Evolutionary conservation across 2,797 vertebrate species (phyloP).

Genomic region (Poeciliopsis infans): DNA sequence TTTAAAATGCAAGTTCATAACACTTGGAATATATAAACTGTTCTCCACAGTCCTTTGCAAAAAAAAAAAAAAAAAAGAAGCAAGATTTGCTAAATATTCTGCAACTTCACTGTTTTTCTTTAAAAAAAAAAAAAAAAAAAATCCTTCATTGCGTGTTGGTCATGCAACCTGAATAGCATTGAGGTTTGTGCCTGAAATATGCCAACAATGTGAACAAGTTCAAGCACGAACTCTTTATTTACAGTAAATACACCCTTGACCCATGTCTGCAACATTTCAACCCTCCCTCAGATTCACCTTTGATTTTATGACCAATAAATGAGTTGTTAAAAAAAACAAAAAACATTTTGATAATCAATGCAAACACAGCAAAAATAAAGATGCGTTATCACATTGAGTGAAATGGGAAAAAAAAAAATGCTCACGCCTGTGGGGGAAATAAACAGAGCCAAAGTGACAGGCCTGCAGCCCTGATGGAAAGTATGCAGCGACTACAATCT

Average conservation of each 20-base stretch:
- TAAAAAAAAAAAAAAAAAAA: neutral
- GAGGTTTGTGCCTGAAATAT: neutral
- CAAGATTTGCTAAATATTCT: neutral
- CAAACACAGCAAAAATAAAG: constrained; percentile 13
- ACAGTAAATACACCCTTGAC: neutral
- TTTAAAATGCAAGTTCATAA: neutral
- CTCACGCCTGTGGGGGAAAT: constrained; percentile 4
- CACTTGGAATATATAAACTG: neutral
- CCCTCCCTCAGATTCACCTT: neutral
- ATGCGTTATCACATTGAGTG: constrained; percentile 9
- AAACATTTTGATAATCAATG: neutral
- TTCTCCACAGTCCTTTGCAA: neutral
- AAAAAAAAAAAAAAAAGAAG: neutral
- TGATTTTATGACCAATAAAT: neutral
- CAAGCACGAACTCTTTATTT: neutral
- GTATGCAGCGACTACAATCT: constrained; percentile 27
- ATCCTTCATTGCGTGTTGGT: neutral
- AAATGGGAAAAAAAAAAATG: neutral
- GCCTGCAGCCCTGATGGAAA: constrained; percentile 32
- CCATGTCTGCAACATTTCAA: neutral
- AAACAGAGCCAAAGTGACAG: constrained; percentile 20
- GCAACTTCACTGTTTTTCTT: neutral
- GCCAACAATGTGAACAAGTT: neutral
- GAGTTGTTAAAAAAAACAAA: neutral
- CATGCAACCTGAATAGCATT: neutral